Conservation (phyloP, 2,797 vertebrate genomes). For the Alcedo quadribrachys region DNA sequence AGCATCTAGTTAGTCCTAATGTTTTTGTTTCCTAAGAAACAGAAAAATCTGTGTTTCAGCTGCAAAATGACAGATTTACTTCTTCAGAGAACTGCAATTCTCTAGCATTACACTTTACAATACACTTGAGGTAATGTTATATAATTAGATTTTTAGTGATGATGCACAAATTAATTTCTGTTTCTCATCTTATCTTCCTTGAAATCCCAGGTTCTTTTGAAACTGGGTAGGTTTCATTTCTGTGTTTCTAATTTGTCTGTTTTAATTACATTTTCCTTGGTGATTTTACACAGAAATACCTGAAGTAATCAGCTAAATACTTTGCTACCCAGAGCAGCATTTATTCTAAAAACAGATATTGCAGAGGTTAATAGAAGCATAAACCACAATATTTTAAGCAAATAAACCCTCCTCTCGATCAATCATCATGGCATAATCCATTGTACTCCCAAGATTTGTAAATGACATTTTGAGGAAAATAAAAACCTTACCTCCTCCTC, state of each 20-base stretch:
- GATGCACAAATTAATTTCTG: not conserved
- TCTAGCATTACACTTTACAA: not conserved
- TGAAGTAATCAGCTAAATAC: not conserved
- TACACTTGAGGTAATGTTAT: not conserved
- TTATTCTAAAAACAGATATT: not conserved
- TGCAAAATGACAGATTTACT: not conserved
- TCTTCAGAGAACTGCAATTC: not conserved
- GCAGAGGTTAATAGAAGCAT: not conserved
- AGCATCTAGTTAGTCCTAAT: not conserved
- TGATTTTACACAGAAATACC: not conserved
- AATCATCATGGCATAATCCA: not conserved
- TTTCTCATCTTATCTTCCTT: not conserved
- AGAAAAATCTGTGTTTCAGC: not conserved
- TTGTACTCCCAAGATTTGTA: not conserved
- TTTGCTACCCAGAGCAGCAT: not conserved
- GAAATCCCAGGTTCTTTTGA: not conserved
- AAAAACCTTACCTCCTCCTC: constrained; percentile 89
- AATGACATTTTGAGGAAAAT: not conserved
- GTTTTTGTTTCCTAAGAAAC: not conserved
- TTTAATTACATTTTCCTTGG: not conserved
- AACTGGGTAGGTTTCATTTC: not conserved
- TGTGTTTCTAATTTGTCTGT: not conserved
- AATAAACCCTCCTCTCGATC: not conserved
- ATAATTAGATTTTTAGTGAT: not conserved
- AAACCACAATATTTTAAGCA: not conserved